Base-by-base conservation (phyloP, 2,113 vertebrate genomes). In the Eurystomus gularis region DNA sequence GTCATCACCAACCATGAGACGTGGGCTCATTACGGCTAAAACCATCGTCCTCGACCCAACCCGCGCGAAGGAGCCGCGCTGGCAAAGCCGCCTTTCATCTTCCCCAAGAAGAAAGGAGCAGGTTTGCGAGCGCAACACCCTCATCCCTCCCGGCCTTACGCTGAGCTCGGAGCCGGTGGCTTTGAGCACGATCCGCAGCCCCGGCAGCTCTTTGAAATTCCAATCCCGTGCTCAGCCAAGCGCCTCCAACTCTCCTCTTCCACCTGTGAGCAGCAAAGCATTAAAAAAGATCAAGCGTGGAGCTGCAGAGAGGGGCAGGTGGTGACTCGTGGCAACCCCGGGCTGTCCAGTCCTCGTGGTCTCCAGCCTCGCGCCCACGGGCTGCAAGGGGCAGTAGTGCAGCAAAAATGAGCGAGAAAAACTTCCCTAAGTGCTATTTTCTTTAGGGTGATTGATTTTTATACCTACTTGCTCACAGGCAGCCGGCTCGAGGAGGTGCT, bases 51-150 rank as follows among this genome's bases (percentile, higher is more conserved):
- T 48, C 5, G 1, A 44, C 62, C 61, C 24, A 21, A n/a, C 3
- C 2, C 1, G 4, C 52, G 42, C 4, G 1, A 76, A 35, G 0
- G 8, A 91, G 61, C 37, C n/a, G 9, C 0, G 9, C 10, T 14
- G 62, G 21, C 15, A 51, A 31, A 85, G 75, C 76, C 31, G 60
- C 70, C 54, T 62, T 86, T 92, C 19, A 73, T 86, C 76, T 62
- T 72, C 37, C 42, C 21, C 3, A 7, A 51, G 58, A 68, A 89
- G 35, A 60, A 72, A 68, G 54, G 44, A 33, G 12, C 35, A 64
- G 33, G 77, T 60, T 78, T 64, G 60, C 48, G 52, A 64, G 29
- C 3, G 1, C 37, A 62, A 57, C 21, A 17, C 21, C 42, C 55
- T 42, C 54, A 31, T 21, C 40, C 37, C 54, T 62, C n/a, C 10